Evolutionary conservation across 1,140 invertebrate species (phyloP), one percentile per base, ranked within the genome.

Genomic region (Vanessa atalanta): DNA sequence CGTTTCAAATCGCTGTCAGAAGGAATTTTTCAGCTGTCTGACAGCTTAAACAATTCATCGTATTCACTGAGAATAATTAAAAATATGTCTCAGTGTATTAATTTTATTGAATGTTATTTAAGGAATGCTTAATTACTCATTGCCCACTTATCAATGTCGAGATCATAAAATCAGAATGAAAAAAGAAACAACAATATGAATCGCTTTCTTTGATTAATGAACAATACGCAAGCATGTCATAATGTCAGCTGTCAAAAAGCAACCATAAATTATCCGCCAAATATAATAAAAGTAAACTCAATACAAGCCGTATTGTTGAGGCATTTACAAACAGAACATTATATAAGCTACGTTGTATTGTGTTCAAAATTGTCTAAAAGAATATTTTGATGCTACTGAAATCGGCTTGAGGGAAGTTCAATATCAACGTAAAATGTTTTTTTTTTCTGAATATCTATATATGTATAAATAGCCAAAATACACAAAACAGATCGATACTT

Each of bases 201-300:
- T 78, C 69, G 74, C 75, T 75, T 73, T 72, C 73, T 79, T 76
- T 81, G 78, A 83, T 83, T 83, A 81, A 83, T 83, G 79, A 74
- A 73, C 51, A 72, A 77, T 77, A 68, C 68, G 70, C 70, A 66
- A 73, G 70, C 76, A 73, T 79, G 79, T 78, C 75, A 77, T 77
- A 81, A 79, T 79, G 81, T 81, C 79, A 73, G 72, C 74, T 76
- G 79, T 81, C 78, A 79, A 79, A 79, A 78, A 74, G 66, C 63
- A 68, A 79, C 75, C 76, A 78, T 81, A 81, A 81, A 83, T 83
- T 83, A 77, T 70, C 57, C 66, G 77, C 74, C 66, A 73, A 82
- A 75, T 77, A 77, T 70, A 70, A 66, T 65, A 75, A 75, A 75
- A 75, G 60, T 66, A 75, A 66, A 71, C 63, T 61, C 67, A 75